Evolutionary conservation across 2,797 vertebrate species (phyloP).

Genomic region (Chelidonichthys spinosus): DNA sequence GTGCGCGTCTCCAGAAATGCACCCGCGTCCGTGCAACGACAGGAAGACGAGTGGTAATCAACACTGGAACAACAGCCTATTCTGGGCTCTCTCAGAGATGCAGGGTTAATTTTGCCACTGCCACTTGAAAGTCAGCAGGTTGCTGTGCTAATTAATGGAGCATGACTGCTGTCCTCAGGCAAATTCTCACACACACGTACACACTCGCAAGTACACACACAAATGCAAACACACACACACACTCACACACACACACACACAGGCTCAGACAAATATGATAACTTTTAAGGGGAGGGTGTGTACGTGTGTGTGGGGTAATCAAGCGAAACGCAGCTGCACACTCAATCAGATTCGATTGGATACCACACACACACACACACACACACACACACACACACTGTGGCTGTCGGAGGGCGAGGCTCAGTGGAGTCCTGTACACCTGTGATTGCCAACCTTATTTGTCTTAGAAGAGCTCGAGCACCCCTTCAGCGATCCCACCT

Average conservation of each 20-base stretch:
- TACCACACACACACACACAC: slow-evolving; percentile 15
- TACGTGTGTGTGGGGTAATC: slow-evolving; percentile 42
- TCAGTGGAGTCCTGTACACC: background rate
- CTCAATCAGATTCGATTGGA: slow-evolving; percentile 63
- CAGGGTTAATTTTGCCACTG: slow-evolving; percentile 78
- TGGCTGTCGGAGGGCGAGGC: background rate
- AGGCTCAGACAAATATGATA: slow-evolving; percentile 29
- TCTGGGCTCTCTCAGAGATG: slow-evolving; percentile 61
- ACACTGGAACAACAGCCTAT: slow-evolving; percentile 61
- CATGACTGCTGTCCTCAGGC: slow-evolving; percentile 79
- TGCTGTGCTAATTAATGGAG: slow-evolving; percentile 85
- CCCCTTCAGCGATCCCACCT: background rate
- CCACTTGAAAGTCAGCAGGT: slow-evolving; percentile 86
- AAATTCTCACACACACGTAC: slow-evolving; percentile 51
- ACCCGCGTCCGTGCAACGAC: background rate
- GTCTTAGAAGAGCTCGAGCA: background rate
- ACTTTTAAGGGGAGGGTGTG: slow-evolving; percentile 31
- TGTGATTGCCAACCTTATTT: background rate
- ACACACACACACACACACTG: background rate
- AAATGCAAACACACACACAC: slow-evolving; percentile 21
- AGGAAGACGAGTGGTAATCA: slow-evolving; percentile 59
- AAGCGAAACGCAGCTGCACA: slow-evolving; percentile 72
- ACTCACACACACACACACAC: slow-evolving; percentile 13
- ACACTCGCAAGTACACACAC: slow-evolving; percentile 20
- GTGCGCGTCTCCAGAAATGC: background rate